Conservation (phyloP, 1,140 invertebrate species). For the Hermatobates lingyangjiaoensis region DNA sequence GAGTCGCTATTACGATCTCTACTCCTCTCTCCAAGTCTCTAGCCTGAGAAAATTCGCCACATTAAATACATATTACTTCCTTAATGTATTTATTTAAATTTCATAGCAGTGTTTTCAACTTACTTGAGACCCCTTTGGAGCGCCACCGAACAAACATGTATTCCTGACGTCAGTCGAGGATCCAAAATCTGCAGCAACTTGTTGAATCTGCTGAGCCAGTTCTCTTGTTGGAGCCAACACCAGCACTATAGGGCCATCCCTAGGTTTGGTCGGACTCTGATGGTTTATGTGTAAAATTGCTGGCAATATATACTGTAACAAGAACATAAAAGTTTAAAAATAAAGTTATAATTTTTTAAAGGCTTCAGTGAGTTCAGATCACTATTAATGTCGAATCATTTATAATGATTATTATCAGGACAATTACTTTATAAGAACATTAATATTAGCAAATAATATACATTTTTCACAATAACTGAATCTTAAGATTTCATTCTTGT, state of each 20-base stretch:
- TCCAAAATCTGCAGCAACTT: conserved; percentile 75
- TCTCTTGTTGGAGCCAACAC: conserved; percentile 66
- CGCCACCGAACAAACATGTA: conserved; percentile 79
- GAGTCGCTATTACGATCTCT: conserved; percentile 75
- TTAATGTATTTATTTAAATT: no score
- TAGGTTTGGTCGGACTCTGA: conserved; percentile 40
- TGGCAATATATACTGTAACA: conserved; percentile 39
- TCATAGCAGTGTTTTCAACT: no score
- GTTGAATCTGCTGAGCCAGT: conserved; percentile 67
- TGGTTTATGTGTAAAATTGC: conserved; percentile 59
- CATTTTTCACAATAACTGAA: no score
- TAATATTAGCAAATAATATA: no score
- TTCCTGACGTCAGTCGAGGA: conserved; percentile 49
- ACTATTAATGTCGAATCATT: conserved; percentile 27
- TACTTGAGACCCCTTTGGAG: conserved; percentile 43
- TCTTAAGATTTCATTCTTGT: no score
- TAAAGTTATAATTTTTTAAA: conserved; percentile 84
- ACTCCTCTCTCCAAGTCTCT: conserved; percentile 72
- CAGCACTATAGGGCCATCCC: conserved; percentile 55
- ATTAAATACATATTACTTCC: no score
- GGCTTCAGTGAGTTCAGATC: conserved; percentile 79
- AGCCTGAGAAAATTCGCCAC: conserved; percentile 26
- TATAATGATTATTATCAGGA: background rate
- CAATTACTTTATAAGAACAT: conserved; percentile 72
- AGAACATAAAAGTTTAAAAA: no score